These are phyloP conservation scores for Datnioides undecimradiatus DNA, from an alignment of 2,113 vertebrate species.

Conservation along the genomic window DNA sequence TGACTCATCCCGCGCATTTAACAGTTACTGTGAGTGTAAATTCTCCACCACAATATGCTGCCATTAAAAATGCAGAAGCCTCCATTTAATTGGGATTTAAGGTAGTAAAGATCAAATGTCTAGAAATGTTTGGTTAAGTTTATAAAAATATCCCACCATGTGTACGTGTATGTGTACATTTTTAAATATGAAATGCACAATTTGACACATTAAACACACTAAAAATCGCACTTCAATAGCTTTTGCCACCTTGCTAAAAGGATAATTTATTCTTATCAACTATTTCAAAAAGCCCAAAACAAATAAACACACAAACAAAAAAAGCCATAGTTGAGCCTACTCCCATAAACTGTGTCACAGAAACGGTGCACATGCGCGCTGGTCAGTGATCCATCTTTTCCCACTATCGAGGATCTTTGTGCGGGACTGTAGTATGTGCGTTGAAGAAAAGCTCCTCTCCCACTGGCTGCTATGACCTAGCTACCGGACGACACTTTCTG, in stretches of 20 bases:
- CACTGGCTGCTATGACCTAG: slow-evolving; percentile 69
- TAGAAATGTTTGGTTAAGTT: background rate
- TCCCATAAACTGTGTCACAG: background rate
- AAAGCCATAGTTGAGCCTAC: background rate
- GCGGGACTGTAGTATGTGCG: slow-evolving; percentile 29
- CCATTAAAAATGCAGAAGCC: background rate
- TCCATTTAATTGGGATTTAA: too few relatives aligned
- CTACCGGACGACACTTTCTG: slow-evolving; percentile 57
- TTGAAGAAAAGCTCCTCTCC: slow-evolving; percentile 55
- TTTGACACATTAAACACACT: background rate
- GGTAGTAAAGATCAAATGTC: background rate
- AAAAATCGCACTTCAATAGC: too few relatives aligned
- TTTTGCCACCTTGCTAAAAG: background rate
- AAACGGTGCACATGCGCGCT: background rate
- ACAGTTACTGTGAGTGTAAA: background rate
- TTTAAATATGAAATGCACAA: background rate
- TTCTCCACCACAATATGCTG: background rate
- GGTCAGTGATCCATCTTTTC: background rate
- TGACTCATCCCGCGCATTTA: background rate
- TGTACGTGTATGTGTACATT: background rate
- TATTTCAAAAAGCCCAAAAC: too few relatives aligned
- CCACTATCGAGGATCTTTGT: slow-evolving; percentile 62
- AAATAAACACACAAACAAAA: too few relatives aligned
- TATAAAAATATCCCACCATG: background rate
- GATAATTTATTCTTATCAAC: background rate